Evolutionary conservation across 2,888 invertebrate species (phyloP).

Genomic region (Listrodromus nycthemerus): DNA sequence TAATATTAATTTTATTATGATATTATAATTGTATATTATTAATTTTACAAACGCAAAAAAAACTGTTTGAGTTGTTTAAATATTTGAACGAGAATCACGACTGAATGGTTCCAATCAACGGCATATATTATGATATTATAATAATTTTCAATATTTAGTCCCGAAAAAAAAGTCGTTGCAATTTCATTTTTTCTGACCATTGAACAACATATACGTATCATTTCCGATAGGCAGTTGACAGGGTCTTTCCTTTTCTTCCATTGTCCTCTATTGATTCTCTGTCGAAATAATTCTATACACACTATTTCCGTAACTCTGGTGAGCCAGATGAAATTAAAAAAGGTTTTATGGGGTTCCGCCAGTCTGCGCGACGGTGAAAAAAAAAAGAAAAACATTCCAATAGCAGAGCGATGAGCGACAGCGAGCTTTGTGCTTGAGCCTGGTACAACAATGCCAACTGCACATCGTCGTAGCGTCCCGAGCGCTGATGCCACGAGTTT

Average conservation of each 20-base stretch:
- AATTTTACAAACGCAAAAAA: too few species aligned
- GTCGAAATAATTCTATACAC: not conserved
- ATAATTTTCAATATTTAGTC: too few species aligned
- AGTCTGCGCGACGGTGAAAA: conserved; percentile 18
- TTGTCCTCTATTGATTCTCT: conserved; percentile 8
- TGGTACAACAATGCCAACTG: conserved; percentile 71
- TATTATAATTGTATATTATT: too few species aligned
- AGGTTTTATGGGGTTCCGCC: not conserved
- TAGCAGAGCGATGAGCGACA: conserved; percentile 42
- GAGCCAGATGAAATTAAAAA: conserved; percentile 35
- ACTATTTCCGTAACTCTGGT: not conserved
- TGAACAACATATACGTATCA: not conserved
- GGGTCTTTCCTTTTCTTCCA: not conserved
- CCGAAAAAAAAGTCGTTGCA: too few species aligned
- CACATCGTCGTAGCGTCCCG: conserved; percentile 37
- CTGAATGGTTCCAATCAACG: too few species aligned
- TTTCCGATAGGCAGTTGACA: not conserved
- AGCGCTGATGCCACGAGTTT: conserved; percentile 49
- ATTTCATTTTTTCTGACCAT: too few species aligned
- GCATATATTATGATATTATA: too few species aligned
- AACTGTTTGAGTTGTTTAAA: too few species aligned
- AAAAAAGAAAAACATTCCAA: conserved; percentile 32
- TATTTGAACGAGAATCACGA: too few species aligned
- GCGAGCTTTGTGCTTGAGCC: conserved; percentile 71
- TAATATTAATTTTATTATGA: too few species aligned